Base-by-base conservation (phyloP, 2,113 vertebrate genomes). In the Trichechus manatus region DNA sequence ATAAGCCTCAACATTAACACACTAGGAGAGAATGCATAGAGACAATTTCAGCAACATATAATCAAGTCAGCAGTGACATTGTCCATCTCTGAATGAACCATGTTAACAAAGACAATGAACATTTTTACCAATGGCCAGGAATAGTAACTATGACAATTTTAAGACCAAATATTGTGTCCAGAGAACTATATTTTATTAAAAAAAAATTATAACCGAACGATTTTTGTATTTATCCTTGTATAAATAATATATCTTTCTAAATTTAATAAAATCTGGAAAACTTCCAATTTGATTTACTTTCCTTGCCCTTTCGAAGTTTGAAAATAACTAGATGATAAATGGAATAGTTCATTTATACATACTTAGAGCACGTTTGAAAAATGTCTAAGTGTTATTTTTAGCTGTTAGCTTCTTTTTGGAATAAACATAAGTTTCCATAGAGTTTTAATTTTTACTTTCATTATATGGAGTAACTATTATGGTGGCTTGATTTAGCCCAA, bases 191-290 rank as follows among this genome's bases (percentile, higher is more conserved):
- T 56, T 88, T 92, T 66, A 74, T 91, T 93, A n/a, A 72, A 22
- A 75, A 95, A 80, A 87, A 59, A 42, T 66, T 89, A 79, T 42
- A 90, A 78, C n/a, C 5, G 87, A 83, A 63, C 50, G 3, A 47
- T 61, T 80, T 74, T 63, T 83, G 22, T 91, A 68, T 61, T 47
- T 86, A 75, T 39, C 7, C 2, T 77, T 87, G 86, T 63, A 44
- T 83, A 68, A 74, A 39, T 66, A 87, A 80, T 79, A 44, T 44
- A 61, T 95, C 11, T 72, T 91, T 72, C 15, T 87, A 92, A 75
- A 90, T 81, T 80, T 87, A 89, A 89, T 82, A 70, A 79, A 72
- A 39, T 50, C 9, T 91, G 53, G 29, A 10, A 91, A 77, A 50
- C 1, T 79, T 95, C 29, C 33, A 72, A 63, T 74, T 89, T 74